A percentile compares a stretch with the other conserved stretches of the same genome.
Evolutionary conservation across 1,140 invertebrate species (phyloP).

Genomic region (Microplitis demolitor): DNA sequence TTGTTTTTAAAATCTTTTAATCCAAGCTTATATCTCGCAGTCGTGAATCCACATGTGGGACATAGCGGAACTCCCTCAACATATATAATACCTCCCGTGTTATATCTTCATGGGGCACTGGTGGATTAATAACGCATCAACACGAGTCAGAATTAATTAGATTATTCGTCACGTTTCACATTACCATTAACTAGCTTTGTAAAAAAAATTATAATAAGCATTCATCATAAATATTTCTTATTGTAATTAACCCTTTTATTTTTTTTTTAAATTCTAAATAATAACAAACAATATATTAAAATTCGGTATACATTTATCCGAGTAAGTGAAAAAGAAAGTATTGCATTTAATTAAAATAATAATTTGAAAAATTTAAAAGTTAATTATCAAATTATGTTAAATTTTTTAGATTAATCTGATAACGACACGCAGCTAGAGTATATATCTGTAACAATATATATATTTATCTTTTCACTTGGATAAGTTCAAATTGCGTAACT

Average conservation of each 20-base stretch:
- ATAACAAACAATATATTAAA: no score
- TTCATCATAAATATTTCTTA: no score
- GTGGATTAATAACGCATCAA: background rate
- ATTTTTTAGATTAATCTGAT: no score
- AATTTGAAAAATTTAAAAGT: no score
- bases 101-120: background rate
- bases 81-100: slow-evolving; percentile 2
- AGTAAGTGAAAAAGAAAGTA: no score
- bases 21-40: slow-evolving; percentile 35
- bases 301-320: no score
- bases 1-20: slow-evolving; percentile 4
- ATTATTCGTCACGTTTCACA: slow-evolving; percentile 2
- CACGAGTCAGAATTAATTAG: background rate
- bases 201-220: no score
- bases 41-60: slow-evolving; percentile 46
- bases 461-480: background rate
- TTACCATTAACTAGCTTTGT: background rate
- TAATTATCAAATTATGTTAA: no score
- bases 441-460: background rate
- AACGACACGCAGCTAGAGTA: no score
- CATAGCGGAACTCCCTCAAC: slow-evolving; percentile 53
- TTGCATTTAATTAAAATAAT: no score
- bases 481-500: background rate
- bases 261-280: no score
- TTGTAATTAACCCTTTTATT: no score